Conservation (phyloP, 92 coral and sea anemone genomes). For the Desmophyllum pertusum region DNA sequence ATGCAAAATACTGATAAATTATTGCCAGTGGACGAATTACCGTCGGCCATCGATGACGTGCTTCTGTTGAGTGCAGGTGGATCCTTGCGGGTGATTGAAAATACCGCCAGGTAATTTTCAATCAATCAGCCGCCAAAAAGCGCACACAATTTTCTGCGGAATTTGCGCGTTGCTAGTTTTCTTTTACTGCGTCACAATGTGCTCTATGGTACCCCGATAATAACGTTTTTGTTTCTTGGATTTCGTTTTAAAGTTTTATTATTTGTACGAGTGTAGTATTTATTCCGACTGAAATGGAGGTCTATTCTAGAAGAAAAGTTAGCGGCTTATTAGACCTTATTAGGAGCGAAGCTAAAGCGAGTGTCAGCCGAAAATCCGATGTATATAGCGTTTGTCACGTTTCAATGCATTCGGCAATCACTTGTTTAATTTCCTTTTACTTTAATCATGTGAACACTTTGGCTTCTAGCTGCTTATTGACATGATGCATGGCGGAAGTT, state of each 20-base stretch:
- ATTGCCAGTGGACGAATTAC: not conserved
- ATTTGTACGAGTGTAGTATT: too few species aligned
- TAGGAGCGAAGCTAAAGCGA: not conserved
- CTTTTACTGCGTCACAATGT: not conserved
- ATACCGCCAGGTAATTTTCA: slow-evolving; percentile 11
- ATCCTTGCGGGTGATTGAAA: slow-evolving; percentile 19
- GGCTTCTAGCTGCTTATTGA: not conserved
- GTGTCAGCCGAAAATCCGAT: not conserved
- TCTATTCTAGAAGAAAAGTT: not conserved
- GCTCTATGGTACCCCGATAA: not conserved
- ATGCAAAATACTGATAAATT: slow-evolving; percentile 5
- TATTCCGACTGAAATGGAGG: not conserved
- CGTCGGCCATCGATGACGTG: not conserved
- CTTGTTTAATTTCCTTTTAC: not conserved
- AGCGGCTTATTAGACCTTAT: not conserved
- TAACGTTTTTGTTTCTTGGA: not conserved
- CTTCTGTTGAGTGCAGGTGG: slow-evolving; percentile 9
- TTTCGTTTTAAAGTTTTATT: not conserved
- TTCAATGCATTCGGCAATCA: not conserved
- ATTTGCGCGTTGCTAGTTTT: not conserved
- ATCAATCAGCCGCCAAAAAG: not conserved
- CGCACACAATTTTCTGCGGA: not conserved
- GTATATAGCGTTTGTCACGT: not conserved
- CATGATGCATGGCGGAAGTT: not conserved
- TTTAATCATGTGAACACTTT: not conserved